phyloP scores from a whole-genome alignment of 2,888 invertebrate species.

The Stenodera caucasica region DNA sequence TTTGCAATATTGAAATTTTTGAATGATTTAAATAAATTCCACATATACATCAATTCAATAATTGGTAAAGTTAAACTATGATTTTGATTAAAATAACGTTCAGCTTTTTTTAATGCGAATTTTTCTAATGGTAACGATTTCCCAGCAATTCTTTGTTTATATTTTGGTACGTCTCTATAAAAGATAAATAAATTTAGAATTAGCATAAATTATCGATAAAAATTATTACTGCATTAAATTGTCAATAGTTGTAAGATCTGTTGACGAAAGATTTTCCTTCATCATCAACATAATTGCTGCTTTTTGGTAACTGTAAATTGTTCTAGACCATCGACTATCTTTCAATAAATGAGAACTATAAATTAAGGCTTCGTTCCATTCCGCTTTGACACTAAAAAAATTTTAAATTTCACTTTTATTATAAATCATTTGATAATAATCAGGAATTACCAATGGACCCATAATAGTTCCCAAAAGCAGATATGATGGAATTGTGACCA shows the following conservation, averaged over 20 bases:
- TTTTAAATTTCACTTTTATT: not conserved
- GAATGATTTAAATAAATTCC: slow-evolving; percentile 88
- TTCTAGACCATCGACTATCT: slow-evolving; percentile 88
- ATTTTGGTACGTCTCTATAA: slow-evolving; percentile 73
- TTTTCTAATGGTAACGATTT: slow-evolving; percentile 98
- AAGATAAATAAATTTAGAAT: slow-evolving; percentile 19
- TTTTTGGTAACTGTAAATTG: slow-evolving; percentile 88
- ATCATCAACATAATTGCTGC: slow-evolving; percentile 81
- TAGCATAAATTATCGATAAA: not conserved
- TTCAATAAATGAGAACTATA: slow-evolving; percentile 73
- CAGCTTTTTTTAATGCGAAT: slow-evolving; percentile 85
- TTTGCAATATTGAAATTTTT: slow-evolving; percentile 68
- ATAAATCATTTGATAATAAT: slow-evolving; percentile 4
- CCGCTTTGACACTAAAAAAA: slow-evolving; percentile 62
- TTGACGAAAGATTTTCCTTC: slow-evolving; percentile 57
- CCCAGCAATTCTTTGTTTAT: slow-evolving; percentile 90
- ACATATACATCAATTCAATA: slow-evolving; percentile 86
- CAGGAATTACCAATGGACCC: slow-evolving; percentile 74
- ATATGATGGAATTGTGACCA: slow-evolving; percentile 93
- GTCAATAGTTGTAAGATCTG: slow-evolving; percentile 61
- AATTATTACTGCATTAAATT: slow-evolving; percentile 67
- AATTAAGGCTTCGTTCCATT: slow-evolving; percentile 76
- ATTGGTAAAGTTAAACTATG: slow-evolving; percentile 77
- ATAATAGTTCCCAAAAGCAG: slow-evolving; percentile 93
- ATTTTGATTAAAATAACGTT: slow-evolving; percentile 75